Conservation (phyloP, 2,888 invertebrate species). For the Drosophila sordidula region DNA sequence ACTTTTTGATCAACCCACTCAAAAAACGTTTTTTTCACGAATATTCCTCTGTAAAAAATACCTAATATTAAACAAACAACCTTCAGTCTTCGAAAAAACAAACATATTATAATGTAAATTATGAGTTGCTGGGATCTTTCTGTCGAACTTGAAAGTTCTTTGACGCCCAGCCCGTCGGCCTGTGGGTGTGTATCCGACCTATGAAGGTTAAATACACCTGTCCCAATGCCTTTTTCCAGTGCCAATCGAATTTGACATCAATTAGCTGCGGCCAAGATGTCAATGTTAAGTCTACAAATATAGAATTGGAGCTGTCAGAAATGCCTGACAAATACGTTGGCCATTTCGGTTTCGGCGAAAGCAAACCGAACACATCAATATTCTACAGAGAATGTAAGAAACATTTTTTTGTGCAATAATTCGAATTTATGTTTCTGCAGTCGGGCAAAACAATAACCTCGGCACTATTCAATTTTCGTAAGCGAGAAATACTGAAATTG, state of each 20-base stretch:
- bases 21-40: conserved; percentile 9
- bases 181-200: not conserved
- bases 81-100: conserved; percentile 57
- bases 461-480: conserved; percentile 50
- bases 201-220: conserved; percentile 75
- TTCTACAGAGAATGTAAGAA: conserved; percentile 20
- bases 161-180: conserved; percentile 26
- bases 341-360: conserved; percentile 31
- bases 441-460: conserved; percentile 68
- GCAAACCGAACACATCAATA: conserved; percentile 57
- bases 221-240: conserved; percentile 45
- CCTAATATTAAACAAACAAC: conserved; percentile 42
- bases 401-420: conserved; percentile 36
- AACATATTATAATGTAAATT: conserved; percentile 60
- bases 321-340: conserved; percentile 31
- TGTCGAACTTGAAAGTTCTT: conserved; percentile 65
- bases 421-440: conserved; percentile 49
- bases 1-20: conserved; percentile 44
- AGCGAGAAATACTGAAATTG: conserved; percentile 50
- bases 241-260: conserved; percentile 66
- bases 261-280: conserved; percentile 31
- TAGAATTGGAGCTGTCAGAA: conserved; percentile 32
- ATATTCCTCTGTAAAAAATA: conserved; percentile 22
- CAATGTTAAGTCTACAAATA: conserved; percentile 47
- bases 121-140: conserved; percentile 49